phyloP scores from a whole-genome alignment of 1,140 invertebrate species.

The Stegodyphus mimosarum region DNA sequence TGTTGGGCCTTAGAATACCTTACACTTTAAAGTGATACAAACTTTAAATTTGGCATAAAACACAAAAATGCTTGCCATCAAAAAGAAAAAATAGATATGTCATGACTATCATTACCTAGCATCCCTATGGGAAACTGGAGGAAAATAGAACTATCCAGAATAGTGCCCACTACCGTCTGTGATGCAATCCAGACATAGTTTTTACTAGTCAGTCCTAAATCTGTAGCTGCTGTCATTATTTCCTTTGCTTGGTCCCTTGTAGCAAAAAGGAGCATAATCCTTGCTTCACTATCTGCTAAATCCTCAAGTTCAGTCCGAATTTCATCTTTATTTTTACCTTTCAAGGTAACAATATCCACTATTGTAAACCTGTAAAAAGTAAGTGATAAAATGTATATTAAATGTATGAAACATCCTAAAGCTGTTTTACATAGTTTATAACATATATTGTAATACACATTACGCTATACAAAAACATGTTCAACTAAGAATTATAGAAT shows the following conservation, averaged over 20 bases:
- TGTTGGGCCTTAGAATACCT: no score
- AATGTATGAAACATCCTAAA: no score
- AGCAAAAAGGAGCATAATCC: conserved; percentile 93
- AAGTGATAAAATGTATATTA: neutral
- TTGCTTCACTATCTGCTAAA: conserved; percentile 88
- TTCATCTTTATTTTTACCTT: conserved; percentile 28
- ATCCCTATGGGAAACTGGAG: conserved; percentile 91
- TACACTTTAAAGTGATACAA: no score
- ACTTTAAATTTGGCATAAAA: no score
- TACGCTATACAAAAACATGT: no score
- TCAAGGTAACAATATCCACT: conserved; percentile 61
- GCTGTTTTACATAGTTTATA: no score
- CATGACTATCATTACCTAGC: conserved; percentile 78
- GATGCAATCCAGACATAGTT: conserved; percentile 98
- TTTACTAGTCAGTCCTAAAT: conserved; percentile 88
- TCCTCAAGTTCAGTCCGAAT: conserved; percentile 68
- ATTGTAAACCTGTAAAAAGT: conserved; percentile 59
- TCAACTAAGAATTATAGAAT: no score
- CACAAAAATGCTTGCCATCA: no score
- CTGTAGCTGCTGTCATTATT: conserved; percentile 83
- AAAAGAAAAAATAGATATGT: no score
- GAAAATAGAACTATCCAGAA: conserved; percentile 72
- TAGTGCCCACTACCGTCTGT: conserved; percentile 87
- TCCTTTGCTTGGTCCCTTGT: conserved; percentile 86
- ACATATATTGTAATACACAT: no score